Percentiles rank a stretch among this genome's conserved stretches.
Evolutionary conservation across 1,140 invertebrate genomes (phyloP).

Genomic region (Pectinophora gossypiella): DNA sequence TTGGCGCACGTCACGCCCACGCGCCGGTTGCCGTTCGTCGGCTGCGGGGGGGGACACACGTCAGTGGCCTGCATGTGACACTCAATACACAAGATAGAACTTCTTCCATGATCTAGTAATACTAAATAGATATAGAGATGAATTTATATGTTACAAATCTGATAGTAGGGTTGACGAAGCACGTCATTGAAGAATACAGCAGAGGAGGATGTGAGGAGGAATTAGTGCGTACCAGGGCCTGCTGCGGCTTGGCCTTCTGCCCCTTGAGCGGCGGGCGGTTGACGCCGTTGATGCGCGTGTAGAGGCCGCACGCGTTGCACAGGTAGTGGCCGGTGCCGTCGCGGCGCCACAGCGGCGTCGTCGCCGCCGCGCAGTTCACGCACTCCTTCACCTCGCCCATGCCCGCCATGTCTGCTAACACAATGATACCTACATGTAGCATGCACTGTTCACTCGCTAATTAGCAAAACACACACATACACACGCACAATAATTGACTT

Average conservation of each 20-base stretch:
- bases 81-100: no score
- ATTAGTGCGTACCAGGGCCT: slow-evolving; percentile 49
- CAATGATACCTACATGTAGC: no score
- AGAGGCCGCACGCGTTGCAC: slow-evolving; percentile 92
- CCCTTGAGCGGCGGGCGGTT: slow-evolving; percentile 83
- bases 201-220: no score
- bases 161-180: no score
- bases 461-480: no score
- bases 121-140: no score
- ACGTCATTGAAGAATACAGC: no score
- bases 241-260: slow-evolving; percentile 74
- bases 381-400: slow-evolving; percentile 86
- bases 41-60: no score
- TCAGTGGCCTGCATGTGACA: no score
- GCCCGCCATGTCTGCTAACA: slow-evolving; percentile 57
- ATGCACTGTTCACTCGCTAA: no score
- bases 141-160: no score
- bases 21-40: slow-evolving; percentile 81
- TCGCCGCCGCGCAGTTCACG: slow-evolving; percentile 91
- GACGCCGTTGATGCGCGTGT: slow-evolving; percentile 90
- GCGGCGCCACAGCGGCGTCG: slow-evolving; percentile 90
- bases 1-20: slow-evolving; percentile 91
- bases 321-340: slow-evolving; percentile 93
- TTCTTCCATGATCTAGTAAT: no score
- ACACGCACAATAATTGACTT: not conserved